Evolutionary conservation across 30 jellyfish, hydroid and myxozoan species (phyloP).

Genomic region (Turritopsis dohrnii): DNA sequence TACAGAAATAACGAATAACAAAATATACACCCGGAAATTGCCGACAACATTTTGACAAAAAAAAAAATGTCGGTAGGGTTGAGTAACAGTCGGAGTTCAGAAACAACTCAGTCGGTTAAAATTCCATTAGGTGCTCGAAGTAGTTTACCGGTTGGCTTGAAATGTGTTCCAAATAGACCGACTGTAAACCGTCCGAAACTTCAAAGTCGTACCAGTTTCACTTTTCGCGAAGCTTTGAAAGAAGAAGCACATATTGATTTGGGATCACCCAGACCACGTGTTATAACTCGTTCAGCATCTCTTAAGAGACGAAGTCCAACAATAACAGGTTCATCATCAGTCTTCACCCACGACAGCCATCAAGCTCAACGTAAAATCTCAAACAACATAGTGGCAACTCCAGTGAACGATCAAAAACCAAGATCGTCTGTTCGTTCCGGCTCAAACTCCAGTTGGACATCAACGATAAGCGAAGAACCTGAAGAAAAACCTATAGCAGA

Average conservation of each 20-base stretch:
- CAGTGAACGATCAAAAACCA: neutral
- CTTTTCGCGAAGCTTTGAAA: conserved; percentile 18
- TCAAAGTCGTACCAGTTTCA: conserved; percentile 22
- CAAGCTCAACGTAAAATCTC: neutral
- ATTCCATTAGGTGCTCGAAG: neutral
- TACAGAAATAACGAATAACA: neutral
- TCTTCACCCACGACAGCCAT: neutral
- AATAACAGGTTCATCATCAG: neutral
- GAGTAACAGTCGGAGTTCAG: neutral
- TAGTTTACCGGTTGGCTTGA: conserved; percentile 3
- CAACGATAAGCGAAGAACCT: neutral
- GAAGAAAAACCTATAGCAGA: neutral
- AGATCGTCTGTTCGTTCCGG: neutral
- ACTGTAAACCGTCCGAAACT: conserved; percentile 3
- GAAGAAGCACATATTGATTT: conserved; percentile 1
- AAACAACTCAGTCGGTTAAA: neutral
- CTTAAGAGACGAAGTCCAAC: neutral
- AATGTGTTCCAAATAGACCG: neutral
- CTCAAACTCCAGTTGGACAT: neutral
- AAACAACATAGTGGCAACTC: neutral
- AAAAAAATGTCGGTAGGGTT: neutral
- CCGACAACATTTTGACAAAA: neutral
- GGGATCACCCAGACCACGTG: conserved; percentile 28
- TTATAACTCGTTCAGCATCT: conserved; percentile 2
- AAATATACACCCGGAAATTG: neutral